These are phyloP conservation scores for Temnothorax nylanderi DNA, from an alignment of 1,140 invertebrate genomes.

Conservation along the genomic window DNA sequence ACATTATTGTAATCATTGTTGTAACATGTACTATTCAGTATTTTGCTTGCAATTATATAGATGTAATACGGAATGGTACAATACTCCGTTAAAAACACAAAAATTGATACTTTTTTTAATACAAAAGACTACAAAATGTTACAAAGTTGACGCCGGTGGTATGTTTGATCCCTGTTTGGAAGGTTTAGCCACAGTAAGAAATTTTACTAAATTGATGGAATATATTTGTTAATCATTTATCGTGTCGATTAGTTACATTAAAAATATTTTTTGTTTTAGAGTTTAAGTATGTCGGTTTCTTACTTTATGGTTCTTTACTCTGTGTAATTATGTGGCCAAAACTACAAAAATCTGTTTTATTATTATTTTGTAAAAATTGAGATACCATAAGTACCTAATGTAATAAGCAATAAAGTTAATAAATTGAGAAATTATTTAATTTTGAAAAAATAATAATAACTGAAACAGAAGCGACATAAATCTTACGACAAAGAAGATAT, in stretches of 20 bases:
- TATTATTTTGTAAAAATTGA: neutral
- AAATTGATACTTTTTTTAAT: slow-evolving; percentile 29
- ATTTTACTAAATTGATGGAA: neutral
- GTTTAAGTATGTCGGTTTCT: slow-evolving; percentile 12
- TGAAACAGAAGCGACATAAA: no score
- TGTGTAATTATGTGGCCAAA: neutral
- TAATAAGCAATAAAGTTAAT: neutral
- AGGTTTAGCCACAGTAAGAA: slow-evolving; percentile 30
- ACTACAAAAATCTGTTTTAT: neutral
- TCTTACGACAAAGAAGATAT: no score
- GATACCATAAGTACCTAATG: neutral
- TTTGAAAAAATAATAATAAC: neutral
- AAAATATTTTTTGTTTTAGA: neutral
- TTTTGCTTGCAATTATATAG: neutral
- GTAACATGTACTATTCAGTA: no score
- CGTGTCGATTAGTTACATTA: neutral
- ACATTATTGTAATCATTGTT: no score
- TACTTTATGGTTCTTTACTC: slow-evolving; percentile 18
- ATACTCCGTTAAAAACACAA: slow-evolving; percentile 20
- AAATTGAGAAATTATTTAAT: neutral
- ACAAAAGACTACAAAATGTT: slow-evolving; percentile 31
- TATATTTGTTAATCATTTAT: neutral
- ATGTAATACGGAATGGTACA: slow-evolving; percentile 36
- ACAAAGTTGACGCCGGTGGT: slow-evolving; percentile 32
- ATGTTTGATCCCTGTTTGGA: slow-evolving; percentile 29